These are phyloP conservation scores for Platichthys stellatus DNA, from an alignment of 2,113 vertebrate genomes.

Conservation along the genomic window DNA sequence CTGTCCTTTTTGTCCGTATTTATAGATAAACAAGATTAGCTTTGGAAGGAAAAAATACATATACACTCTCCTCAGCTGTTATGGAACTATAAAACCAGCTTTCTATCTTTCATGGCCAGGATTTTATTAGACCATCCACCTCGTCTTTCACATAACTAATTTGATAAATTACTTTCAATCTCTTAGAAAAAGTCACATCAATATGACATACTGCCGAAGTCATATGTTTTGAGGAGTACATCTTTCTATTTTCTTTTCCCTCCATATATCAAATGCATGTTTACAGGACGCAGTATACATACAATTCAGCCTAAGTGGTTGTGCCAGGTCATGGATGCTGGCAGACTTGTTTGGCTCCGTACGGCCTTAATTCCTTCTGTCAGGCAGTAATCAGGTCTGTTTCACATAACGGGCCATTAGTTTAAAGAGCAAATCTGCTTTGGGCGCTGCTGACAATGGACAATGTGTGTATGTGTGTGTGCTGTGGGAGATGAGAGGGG, in stretches of 20 bases:
- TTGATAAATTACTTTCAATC: slow-evolving; percentile 38
- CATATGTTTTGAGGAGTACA: neutral
- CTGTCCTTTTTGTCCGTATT: slow-evolving; percentile 2
- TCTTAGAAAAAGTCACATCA: slow-evolving; percentile 36
- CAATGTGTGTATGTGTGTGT: slow-evolving; percentile 38
- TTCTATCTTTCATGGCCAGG: slow-evolving; percentile 6
- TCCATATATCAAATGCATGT: slow-evolving; percentile 47
- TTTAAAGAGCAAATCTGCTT: slow-evolving; percentile 89
- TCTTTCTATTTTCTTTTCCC: neutral
- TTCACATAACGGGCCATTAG: slow-evolving; percentile 93
- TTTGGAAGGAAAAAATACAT: neutral
- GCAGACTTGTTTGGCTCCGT: slow-evolving; percentile 63
- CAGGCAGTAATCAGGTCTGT: slow-evolving; percentile 94
- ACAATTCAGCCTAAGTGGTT: slow-evolving; percentile 59
- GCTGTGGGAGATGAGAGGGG: slow-evolving; percentile 11
- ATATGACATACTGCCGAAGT: slow-evolving; percentile 47
- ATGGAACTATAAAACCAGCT: slow-evolving; percentile 7
- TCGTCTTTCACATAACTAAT: slow-evolving; percentile 9
- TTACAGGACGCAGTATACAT: slow-evolving; percentile 57
- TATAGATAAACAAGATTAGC: neutral
- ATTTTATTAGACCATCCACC: slow-evolving; percentile 29
- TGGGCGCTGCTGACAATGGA: slow-evolving; percentile 82
- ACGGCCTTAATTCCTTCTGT: slow-evolving; percentile 87
- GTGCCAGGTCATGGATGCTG: slow-evolving; percentile 64
- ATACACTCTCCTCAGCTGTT: slow-evolving; percentile 7